A percentile compares a stretch with the other conserved stretches of the same genome.
Evolutionary conservation across 2,113 vertebrate genomes (phyloP).

Genomic region (Lethenteron camtschaticum): DNA sequence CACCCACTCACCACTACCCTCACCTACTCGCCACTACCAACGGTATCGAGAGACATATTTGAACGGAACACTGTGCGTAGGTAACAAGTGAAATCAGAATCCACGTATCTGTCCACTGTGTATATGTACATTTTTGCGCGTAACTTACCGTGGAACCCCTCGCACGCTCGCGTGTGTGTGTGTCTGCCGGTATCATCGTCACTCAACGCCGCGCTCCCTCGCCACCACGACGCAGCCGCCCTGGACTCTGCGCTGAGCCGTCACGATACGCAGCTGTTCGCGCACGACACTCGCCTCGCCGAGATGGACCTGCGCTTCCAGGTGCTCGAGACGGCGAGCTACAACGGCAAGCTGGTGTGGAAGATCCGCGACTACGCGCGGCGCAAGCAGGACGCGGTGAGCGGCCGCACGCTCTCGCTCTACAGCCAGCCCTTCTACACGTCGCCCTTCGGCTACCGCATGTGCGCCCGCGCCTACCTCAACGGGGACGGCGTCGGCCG

Average conservation of each 20-base stretch:
- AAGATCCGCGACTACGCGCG: slow-evolving; percentile 7
- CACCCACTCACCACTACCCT: too few relatives aligned
- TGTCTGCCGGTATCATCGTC: too few relatives aligned
- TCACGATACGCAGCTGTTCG: background rate
- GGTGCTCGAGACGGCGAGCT: slow-evolving; percentile 8
- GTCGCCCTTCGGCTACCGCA: slow-evolving; percentile 43
- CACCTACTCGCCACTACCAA: too few relatives aligned
- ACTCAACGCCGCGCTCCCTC: too few relatives aligned
- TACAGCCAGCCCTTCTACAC: slow-evolving; percentile 10
- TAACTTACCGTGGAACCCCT: too few relatives aligned
- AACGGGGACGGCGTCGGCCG: slow-evolving; percentile 68
- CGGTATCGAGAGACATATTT: too few relatives aligned
- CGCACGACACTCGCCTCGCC: slow-evolving; percentile 4
- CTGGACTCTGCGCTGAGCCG: background rate
- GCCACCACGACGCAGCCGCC: too few relatives aligned
- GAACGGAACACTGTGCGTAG: too few relatives aligned
- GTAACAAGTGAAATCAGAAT: too few relatives aligned
- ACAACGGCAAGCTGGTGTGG: slow-evolving; percentile 6
- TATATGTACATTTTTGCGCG: too few relatives aligned
- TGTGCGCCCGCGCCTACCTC: slow-evolving; percentile 66
- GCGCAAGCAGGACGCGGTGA: slow-evolving; percentile 6
- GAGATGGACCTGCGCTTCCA: slow-evolving; percentile 8
- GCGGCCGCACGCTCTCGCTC: slow-evolving; percentile 4
- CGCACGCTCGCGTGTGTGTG: too few relatives aligned
- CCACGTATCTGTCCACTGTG: too few relatives aligned